A percentile compares a stretch with the other conserved stretches of the same genome.
phyloP scores from a whole-genome alignment of 1,140 invertebrate species.

The Laupala kohalensis region DNA sequence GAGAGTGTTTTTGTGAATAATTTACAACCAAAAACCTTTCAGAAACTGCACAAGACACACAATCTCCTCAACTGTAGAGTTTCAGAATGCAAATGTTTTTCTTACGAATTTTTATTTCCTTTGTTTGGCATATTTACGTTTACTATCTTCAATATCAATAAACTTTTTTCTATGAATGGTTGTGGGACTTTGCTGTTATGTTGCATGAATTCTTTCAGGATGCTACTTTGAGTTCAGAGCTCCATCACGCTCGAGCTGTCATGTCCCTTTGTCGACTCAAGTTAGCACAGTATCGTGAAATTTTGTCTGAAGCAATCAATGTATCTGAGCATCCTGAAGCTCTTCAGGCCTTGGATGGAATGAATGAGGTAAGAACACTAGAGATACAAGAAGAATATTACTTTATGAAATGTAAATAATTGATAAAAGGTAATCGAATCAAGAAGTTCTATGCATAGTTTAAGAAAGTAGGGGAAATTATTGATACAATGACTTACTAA shows the following conservation, averaged over 20 bases:
- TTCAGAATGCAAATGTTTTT: too few relatives aligned
- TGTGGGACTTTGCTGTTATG: conserved; percentile 20
- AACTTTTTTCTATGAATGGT: conserved; percentile 13
- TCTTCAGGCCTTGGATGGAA: conserved; percentile 28
- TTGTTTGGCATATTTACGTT: not conserved
- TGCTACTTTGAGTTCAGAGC: conserved; percentile 26
- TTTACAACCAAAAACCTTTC: too few relatives aligned
- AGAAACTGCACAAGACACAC: too few relatives aligned
- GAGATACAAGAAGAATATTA: not conserved
- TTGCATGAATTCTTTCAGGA: conserved; percentile 24
- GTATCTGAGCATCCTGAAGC: conserved; percentile 21
- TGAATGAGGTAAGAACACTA: conserved; percentile 28
- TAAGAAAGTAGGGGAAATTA: too few relatives aligned
- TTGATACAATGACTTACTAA: too few relatives aligned
- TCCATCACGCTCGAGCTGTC: conserved; percentile 29
- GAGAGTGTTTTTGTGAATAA: too few relatives aligned
- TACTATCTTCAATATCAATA: not conserved
- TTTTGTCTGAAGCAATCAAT: conserved; percentile 24
- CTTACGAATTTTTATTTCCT: not conserved
- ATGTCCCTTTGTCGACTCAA: conserved; percentile 29
- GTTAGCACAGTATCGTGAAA: conserved; percentile 26
- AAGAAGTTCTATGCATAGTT: not conserved
- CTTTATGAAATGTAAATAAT: not conserved
- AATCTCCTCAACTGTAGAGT: too few relatives aligned
- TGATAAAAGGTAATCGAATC: not conserved